A percentile compares a stretch with the other conserved stretches of the same genome.
phyloP scores from a whole-genome alignment of 1,140 invertebrate species.

The Pinna nobilis region DNA sequence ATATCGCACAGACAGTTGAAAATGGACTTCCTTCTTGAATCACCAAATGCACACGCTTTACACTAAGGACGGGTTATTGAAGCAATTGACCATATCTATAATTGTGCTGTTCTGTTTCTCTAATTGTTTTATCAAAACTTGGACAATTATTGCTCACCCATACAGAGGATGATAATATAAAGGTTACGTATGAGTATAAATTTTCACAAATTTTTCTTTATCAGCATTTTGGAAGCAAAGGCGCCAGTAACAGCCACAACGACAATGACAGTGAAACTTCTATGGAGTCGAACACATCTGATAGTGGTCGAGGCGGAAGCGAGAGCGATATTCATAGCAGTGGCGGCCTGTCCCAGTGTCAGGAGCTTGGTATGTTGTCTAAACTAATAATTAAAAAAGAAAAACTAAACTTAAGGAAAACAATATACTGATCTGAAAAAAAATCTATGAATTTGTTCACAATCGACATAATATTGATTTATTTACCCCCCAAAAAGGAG shows the following conservation, averaged over 20 bases:
- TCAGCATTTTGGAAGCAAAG: too few species aligned
- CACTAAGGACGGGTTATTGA: too few species aligned
- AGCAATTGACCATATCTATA: neutral
- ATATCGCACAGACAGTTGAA: too few species aligned
- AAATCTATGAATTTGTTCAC: too few species aligned
- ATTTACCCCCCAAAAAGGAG: too few species aligned
- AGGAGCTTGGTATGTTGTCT: constrained; percentile 40
- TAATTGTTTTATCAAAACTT: neutral
- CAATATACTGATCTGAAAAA: too few species aligned
- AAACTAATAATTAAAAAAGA: too few species aligned
- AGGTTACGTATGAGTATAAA: neutral
- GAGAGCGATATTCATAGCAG: constrained; percentile 61
- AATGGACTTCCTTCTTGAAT: too few species aligned
- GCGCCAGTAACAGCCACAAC: constrained; percentile 22
- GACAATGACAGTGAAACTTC: constrained; percentile 65
- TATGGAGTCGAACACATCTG: constrained; percentile 59
- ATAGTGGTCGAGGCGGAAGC: constrained; percentile 64
- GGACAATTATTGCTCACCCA: neutral
- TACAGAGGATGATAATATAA: neutral
- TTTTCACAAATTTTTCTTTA: neutral
- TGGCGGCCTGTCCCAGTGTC: constrained; percentile 20
- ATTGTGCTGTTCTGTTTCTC: neutral
- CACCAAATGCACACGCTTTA: too few species aligned
- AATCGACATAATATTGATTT: too few species aligned
- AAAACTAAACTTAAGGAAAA: too few species aligned